These are phyloP conservation scores for Corvus moneduloides DNA, from an alignment of 2,113 vertebrate genomes.

Conservation along the genomic window DNA sequence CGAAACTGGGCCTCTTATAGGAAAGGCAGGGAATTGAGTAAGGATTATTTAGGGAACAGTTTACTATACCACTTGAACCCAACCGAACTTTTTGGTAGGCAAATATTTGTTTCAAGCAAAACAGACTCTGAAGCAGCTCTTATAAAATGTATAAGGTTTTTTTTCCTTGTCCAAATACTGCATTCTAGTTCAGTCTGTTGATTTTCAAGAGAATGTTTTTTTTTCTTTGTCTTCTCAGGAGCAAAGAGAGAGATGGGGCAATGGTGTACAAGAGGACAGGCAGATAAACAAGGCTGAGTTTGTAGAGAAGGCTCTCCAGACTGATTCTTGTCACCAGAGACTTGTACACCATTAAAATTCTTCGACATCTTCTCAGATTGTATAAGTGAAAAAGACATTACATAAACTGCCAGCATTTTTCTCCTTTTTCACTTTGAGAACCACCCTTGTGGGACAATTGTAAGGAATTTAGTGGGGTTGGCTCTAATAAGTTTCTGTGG, in stretches of 20 bases:
- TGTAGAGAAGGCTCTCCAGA: neutral
- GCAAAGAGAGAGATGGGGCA: neutral
- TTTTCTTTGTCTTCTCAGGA: neutral
- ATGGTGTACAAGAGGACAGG: neutral
- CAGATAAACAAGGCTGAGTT: neutral
- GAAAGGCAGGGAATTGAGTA: neutral
- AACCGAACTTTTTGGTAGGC: neutral
- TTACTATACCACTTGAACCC: neutral
- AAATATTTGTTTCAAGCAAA: neutral
- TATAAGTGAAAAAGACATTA: conserved; percentile 29
- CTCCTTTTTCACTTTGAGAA: conserved; percentile 28
- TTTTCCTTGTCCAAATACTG: neutral
- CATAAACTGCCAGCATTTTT: conserved; percentile 22
- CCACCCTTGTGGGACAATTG: conserved; percentile 9
- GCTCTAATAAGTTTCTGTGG: neutral
- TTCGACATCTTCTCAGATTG: neutral
- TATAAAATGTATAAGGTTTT: neutral
- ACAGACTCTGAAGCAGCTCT: neutral
- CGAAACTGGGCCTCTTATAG: neutral
- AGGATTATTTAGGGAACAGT: neutral
- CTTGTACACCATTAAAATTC: neutral
- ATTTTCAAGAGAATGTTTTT: neutral
- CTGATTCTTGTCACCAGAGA: conserved; percentile 3
- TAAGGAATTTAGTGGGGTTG: conserved; percentile 20
- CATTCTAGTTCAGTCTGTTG: neutral